A percentile compares a stretch with the other conserved stretches of the same genome.
phyloP scores from a whole-genome alignment of 2,888 invertebrate species.

The Dryocosmus kuriphilus region DNA sequence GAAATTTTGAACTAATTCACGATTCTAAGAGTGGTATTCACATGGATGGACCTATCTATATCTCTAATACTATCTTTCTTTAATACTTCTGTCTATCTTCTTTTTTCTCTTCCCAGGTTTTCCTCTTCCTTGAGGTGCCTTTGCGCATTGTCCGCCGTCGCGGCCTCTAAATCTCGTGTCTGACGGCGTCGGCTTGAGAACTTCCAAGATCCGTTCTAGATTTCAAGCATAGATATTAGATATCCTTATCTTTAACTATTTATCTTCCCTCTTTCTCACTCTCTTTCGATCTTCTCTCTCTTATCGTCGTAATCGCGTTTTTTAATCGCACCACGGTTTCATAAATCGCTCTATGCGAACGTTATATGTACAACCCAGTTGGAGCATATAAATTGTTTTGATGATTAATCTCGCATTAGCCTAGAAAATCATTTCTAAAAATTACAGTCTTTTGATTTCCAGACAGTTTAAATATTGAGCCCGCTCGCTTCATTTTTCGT shows the following conservation, averaged over 20 bases:
- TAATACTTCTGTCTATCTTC: slow-evolving; percentile 24
- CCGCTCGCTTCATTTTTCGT: too few relatives aligned
- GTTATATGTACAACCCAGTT: not conserved
- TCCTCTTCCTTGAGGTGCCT: slow-evolving; percentile 57
- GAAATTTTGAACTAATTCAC: not conserved
- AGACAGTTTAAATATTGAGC: too few relatives aligned
- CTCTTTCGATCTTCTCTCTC: too few relatives aligned
- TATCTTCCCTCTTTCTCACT: slow-evolving; percentile 27
- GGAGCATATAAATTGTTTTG: not conserved
- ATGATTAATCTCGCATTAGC: not conserved
- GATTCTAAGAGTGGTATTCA: not conserved
- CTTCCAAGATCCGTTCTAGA: slow-evolving; percentile 66
- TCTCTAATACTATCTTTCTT: not conserved
- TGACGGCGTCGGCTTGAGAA: slow-evolving; percentile 65
- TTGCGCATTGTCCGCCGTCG: slow-evolving; percentile 71
- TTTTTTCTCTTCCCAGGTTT: slow-evolving; percentile 29
- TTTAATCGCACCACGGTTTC: slow-evolving; percentile 20
- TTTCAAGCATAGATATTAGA: slow-evolving; percentile 60
- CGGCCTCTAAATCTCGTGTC: slow-evolving; percentile 72
- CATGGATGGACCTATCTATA: slow-evolving; percentile 6
- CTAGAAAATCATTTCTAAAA: too few relatives aligned
- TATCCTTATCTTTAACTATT: slow-evolving; percentile 55
- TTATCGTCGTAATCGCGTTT: slow-evolving; percentile 13
- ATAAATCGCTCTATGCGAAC: not conserved
- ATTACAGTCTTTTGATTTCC: too few relatives aligned